These are phyloP conservation scores for Columbina picui DNA, from an alignment of 2,113 vertebrate species.

Conservation along the genomic window DNA sequence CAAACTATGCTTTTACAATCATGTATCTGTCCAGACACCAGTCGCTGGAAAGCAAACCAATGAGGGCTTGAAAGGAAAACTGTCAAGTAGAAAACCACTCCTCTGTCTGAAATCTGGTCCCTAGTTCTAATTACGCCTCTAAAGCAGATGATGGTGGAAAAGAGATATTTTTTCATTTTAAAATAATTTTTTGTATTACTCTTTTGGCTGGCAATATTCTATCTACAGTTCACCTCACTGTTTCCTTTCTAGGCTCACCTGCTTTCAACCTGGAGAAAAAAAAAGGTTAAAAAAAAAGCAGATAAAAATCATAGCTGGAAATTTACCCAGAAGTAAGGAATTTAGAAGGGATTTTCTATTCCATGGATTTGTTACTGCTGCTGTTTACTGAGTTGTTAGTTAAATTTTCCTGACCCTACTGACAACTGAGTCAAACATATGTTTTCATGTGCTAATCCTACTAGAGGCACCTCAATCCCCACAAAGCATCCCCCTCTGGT, in stretches of 20 bases:
- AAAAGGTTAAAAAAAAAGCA: not conserved
- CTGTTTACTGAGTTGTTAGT: not conserved
- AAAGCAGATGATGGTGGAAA: not conserved
- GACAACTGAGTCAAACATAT: not conserved
- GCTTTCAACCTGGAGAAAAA: not conserved
- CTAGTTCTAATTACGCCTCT: not conserved
- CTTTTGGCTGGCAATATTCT: not conserved
- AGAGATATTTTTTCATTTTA: not conserved
- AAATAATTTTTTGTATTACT: not conserved
- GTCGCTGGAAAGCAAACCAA: rapidly evolving
- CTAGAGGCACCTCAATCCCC: not conserved
- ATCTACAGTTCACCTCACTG: not conserved
- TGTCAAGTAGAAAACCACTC: slow-evolving; percentile 5
- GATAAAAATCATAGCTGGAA: not conserved
- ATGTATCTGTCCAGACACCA: not conserved
- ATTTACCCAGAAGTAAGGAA: not conserved
- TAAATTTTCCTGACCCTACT: not conserved
- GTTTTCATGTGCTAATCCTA: not conserved
- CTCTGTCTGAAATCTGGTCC: not conserved
- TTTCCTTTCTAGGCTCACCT: not conserved
- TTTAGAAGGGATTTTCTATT: not conserved
- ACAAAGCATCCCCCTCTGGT: not conserved
- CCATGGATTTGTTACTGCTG: not conserved
- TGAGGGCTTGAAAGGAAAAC: not conserved
- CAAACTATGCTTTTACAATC: not conserved